These are phyloP conservation scores for Epicauta chinensis DNA, from an alignment of 1,140 invertebrate genomes.

Conservation along the genomic window DNA sequence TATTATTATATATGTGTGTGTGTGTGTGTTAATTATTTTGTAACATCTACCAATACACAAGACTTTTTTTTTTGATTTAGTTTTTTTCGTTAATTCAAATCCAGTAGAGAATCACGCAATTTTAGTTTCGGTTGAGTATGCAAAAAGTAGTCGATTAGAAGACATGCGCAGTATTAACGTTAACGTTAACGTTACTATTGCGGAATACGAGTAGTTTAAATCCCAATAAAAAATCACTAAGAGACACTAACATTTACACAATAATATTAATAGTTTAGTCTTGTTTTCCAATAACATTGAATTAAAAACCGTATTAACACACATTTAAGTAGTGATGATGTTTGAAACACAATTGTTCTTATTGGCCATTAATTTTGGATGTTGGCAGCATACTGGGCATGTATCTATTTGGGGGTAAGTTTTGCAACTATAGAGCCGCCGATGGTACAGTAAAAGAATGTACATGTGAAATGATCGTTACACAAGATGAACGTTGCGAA, in stretches of 20 bases:
- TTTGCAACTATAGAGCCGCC: conserved; percentile 93
- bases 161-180: too few species aligned
- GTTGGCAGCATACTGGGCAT: conserved; percentile 89
- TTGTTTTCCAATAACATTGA: background rate
- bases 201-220: too few species aligned
- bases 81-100: too few species aligned
- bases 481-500: conserved; percentile 78
- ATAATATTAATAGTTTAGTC: conserved; percentile 1
- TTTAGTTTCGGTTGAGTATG: too few species aligned
- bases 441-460: conserved; percentile 77
- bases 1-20: conserved; percentile 9
- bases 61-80: conserved; percentile 1
- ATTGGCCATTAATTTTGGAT: conserved; percentile 19
- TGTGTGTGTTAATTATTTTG: conserved; percentile 12
- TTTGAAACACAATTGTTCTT: background rate
- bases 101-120: too few species aligned
- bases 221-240: too few species aligned
- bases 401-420: conserved; percentile 98
- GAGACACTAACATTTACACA: conserved; percentile 7
- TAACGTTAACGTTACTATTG: too few species aligned
- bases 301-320: conserved; percentile 7
- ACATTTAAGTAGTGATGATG: background rate
- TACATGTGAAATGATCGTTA: conserved; percentile 84
- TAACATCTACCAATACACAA: conserved; percentile 13
- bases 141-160: too few species aligned